Percentiles rank a stretch among this genome's conserved stretches.
Evolutionary conservation across 2,888 invertebrate species (phyloP).

Genomic region (Rhagium mordax): DNA sequence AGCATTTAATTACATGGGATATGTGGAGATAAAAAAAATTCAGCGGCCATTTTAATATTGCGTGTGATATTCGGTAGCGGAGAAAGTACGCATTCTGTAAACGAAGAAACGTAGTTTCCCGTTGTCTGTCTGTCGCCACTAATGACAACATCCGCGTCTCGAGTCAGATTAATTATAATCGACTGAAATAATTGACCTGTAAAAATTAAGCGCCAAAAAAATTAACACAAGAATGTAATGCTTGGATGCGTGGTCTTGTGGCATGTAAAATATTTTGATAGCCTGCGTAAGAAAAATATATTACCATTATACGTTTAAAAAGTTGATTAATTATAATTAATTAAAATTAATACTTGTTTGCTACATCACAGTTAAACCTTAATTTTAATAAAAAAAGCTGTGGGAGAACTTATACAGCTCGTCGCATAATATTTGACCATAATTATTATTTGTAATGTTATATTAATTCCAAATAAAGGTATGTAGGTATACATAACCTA

Average conservation of each 20-base stretch:
- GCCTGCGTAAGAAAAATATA: too few relatives aligned
- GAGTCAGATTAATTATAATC: constrained; percentile 30
- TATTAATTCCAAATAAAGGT: too few relatives aligned
- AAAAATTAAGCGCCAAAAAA: constrained; percentile 20
- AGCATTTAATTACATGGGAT: constrained; percentile 4
- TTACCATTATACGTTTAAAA: too few relatives aligned
- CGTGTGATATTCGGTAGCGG: constrained; percentile 30
- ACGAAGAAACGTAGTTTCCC: constrained; percentile 38
- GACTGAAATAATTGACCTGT: constrained; percentile 29
- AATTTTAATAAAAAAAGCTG: too few relatives aligned
- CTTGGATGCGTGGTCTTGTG: neutral
- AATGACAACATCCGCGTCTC: constrained; percentile 41
- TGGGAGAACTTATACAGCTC: too few relatives aligned
- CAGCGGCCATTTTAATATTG: constrained; percentile 7
- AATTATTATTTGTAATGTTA: too few relatives aligned
- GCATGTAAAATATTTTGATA: neutral
- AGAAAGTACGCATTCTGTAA: constrained; percentile 37
- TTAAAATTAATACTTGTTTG: too few relatives aligned
- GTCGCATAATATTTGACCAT: too few relatives aligned
- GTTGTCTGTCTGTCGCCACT: constrained; percentile 36
- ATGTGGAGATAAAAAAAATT: constrained; percentile 6
- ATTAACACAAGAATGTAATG: neutral
- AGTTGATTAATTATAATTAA: too few relatives aligned
- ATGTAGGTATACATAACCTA: too few relatives aligned
- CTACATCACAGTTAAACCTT: too few relatives aligned